These are phyloP conservation scores for Microplitis mediator DNA, from an alignment of 1,140 invertebrate genomes.

Conservation along the genomic window DNA sequence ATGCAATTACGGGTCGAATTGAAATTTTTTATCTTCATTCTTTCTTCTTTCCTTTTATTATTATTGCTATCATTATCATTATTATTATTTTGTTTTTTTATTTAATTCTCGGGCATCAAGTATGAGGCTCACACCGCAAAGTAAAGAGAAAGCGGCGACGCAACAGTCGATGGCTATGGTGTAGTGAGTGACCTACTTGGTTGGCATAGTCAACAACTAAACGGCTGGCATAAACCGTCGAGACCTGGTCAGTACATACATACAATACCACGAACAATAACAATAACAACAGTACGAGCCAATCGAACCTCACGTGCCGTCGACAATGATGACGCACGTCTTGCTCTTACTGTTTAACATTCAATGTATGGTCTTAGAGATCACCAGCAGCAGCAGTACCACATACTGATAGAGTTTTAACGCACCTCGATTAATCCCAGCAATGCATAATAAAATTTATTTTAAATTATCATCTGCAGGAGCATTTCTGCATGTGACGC, in stretches of 20 bases:
- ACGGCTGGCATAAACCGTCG: slow-evolving; percentile 2
- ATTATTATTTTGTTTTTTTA: not conserved
- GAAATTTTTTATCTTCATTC: not conserved
- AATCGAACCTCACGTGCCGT: slow-evolving; percentile 41
- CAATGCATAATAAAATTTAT: too few species aligned
- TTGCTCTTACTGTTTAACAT: slow-evolving; percentile 12
- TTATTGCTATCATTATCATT: not conserved
- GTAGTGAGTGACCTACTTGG: slow-evolving; percentile 13
- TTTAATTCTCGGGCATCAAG: slow-evolving; percentile 29
- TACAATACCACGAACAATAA: too few species aligned
- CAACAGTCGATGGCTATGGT: slow-evolving; percentile 31
- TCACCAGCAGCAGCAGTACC: too few species aligned
- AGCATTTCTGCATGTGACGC: too few species aligned
- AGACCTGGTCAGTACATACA: slow-evolving; percentile 37
- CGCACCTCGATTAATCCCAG: too few species aligned
- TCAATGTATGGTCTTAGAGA: too few species aligned
- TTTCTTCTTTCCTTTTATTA: too few species aligned
- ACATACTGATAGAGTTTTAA: too few species aligned
- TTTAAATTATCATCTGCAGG: too few species aligned
- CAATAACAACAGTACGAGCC: slow-evolving; percentile 17
- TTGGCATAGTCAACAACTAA: slow-evolving; percentile 14
- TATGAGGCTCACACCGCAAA: slow-evolving; percentile 37
- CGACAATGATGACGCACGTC: slow-evolving; percentile 32
- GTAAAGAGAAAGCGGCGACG: slow-evolving; percentile 54
- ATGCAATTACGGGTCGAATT: not conserved